Evolutionary conservation across 2,888 invertebrate genomes (phyloP).

Genomic region (Alsophila aescularia): DNA sequence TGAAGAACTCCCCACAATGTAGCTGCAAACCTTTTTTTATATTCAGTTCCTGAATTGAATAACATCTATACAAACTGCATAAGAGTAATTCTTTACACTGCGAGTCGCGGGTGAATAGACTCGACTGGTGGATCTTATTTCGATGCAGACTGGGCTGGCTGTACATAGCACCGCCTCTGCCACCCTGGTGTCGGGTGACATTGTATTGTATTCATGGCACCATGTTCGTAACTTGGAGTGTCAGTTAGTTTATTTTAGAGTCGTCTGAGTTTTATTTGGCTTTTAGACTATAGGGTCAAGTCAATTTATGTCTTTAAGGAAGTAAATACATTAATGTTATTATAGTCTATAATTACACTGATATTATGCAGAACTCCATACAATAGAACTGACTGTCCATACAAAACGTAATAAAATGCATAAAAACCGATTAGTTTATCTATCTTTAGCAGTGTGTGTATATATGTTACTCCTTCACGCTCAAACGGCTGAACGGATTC

Average conservation of each 20-base stretch:
- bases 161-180: constrained; percentile 3
- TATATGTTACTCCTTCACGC: no score
- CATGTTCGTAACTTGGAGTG: background rate
- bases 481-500: no score
- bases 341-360: no score
- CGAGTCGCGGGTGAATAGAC: constrained; percentile 24
- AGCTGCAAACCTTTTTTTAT: background rate
- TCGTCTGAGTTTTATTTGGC: constrained; percentile 4
- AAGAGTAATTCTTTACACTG: constrained; percentile 7
- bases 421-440: no score
- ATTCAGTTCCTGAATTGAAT: constrained; percentile 23
- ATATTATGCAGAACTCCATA: no score
- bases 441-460: no score
- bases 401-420: no score
- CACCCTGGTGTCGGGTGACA: constrained; percentile 1
- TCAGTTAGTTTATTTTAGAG: no score
- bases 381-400: no score
- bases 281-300: background rate
- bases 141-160: background rate
- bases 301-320: no score
- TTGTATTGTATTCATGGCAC: constrained; percentile 2
- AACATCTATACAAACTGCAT: constrained; percentile 28
- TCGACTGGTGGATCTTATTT: constrained; percentile 1
- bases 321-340: no score
- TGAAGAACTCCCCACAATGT: no score